phyloP scores from a whole-genome alignment of 2,888 invertebrate genomes.

The Diploptera punctata region DNA sequence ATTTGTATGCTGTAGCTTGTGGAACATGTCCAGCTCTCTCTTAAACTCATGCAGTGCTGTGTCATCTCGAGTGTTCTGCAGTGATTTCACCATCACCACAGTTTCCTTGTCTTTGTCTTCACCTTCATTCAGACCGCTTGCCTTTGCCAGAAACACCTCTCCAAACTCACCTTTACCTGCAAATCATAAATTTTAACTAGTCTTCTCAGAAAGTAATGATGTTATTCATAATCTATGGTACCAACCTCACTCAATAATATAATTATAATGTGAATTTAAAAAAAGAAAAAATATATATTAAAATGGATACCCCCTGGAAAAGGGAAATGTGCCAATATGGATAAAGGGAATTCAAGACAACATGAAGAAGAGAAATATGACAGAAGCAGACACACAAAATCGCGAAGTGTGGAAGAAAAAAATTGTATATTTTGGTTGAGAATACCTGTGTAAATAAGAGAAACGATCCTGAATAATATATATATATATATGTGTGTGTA shows the following conservation, averaged over 20 bases:
- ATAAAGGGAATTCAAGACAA: too few relatives aligned
- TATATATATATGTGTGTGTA: neutral
- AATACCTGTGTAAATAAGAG: too few relatives aligned
- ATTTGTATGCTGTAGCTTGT: conserved; percentile 82
- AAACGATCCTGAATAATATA: too few relatives aligned
- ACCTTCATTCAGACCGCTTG: conserved; percentile 56
- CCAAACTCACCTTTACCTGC: conserved; percentile 91
- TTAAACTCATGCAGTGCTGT: conserved; percentile 82
- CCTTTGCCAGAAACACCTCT: conserved; percentile 82
- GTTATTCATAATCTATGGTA: neutral
- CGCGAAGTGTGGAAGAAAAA: too few relatives aligned
- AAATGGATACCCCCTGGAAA: too few relatives aligned
- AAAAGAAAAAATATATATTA: too few relatives aligned
- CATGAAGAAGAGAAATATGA: too few relatives aligned
- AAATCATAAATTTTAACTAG: conserved; percentile 37
- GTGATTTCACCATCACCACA: conserved; percentile 75
- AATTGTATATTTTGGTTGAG: too few relatives aligned
- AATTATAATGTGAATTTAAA: too few relatives aligned
- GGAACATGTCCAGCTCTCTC: conserved; percentile 86
- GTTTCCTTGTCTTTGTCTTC: conserved; percentile 56
- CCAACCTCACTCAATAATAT: too few relatives aligned
- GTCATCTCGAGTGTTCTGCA: conserved; percentile 81
- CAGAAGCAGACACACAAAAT: too few relatives aligned
- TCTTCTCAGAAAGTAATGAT: neutral
- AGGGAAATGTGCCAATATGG: too few relatives aligned